A percentile compares a stretch with the other conserved stretches of the same genome.
phyloP scores from a whole-genome alignment of 2,797 vertebrate species.

The Xenentodon cancila region DNA sequence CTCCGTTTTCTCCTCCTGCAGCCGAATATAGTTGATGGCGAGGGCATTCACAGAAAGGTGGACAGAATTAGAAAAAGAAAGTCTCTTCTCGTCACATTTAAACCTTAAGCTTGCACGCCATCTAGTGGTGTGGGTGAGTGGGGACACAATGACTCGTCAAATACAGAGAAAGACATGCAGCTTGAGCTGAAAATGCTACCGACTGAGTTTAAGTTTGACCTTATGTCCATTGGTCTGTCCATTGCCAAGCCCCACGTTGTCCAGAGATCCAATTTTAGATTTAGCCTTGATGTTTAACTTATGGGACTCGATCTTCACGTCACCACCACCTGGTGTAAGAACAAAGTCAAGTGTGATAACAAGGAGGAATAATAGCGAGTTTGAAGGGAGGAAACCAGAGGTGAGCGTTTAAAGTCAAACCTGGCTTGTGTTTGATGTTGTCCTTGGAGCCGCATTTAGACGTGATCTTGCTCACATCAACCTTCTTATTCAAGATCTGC shows the following conservation, averaged over 20 bases:
- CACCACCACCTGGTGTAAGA: conserved; percentile 85
- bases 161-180: background rate
- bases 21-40: conserved; percentile 55
- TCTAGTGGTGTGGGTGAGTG: conserved; percentile 48
- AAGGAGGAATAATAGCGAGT: background rate
- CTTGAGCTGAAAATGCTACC: background rate
- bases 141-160: conserved; percentile 60
- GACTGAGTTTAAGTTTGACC: conserved; percentile 43
- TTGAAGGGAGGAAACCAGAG: background rate
- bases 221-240: conserved; percentile 82
- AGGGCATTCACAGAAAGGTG: conserved; percentile 49
- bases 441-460: conserved; percentile 96
- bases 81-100: background rate
- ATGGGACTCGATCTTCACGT: conserved; percentile 91
- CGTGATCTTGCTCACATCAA: conserved; percentile 93
- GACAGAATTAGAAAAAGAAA: conserved; percentile 46
- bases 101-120: conserved; percentile 29
- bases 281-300: conserved; percentile 91
- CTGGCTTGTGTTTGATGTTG: conserved; percentile 94
- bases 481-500: conserved; percentile 95
- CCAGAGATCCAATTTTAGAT: conserved; percentile 91
- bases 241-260: conserved; percentile 85
- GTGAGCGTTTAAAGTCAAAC: conserved; percentile 65
- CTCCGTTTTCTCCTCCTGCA: conserved; percentile 83
- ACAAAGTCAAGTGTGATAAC: conserved; percentile 5